Evolutionary conservation across 1,140 invertebrate species (phyloP), one percentile per base, ranked within the genome.

Genomic region (Papilio xuthus): DNA sequence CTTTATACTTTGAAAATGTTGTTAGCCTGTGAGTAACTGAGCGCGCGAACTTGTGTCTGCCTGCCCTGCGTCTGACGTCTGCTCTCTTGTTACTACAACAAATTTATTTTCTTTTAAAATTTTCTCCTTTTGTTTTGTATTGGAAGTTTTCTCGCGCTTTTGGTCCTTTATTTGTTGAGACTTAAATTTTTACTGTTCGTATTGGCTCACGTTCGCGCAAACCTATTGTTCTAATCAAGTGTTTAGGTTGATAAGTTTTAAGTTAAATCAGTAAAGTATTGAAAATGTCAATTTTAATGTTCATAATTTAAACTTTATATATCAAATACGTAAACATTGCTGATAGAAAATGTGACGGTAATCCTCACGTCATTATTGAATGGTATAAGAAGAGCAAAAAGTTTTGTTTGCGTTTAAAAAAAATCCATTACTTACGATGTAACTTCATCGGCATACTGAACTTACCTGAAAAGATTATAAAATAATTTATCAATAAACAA

Each of bases 71-170:
- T n/a, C 78, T 85, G 86, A 86, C 85, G 83, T 86, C 79, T 85
- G 84, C 71, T 83, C 81, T 87, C 81, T 88, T 88, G 84, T 86
- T 86, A 78, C 83, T 76, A 78, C 73, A 32, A 67, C 83, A 76
- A 82, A 78, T 88, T 84, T 87, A 87, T 87, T 89, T 90, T 83
- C 84, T 85, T 88, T 85, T 82, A 83, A 83, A 84, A 82, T 82
- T 80, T 88, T 74, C 71, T 80, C 73, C 81, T 82, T 84, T 89
- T 87, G 82, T 90, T 82, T 79, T 79, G 78, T 80, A 81, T 85
- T 81, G 80, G n/a, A 84, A 80, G 80, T 81, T 84, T 67, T 81
- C 79, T 53, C 80, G 47, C 82, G 77, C 78, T 71, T 41, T 73
- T 41, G 50, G 73, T 75, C 28, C 73, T 75, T 75, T 56, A 37